phyloP scores from a whole-genome alignment of 2,113 vertebrate genomes.

The Bubo blakistoni region DNA sequence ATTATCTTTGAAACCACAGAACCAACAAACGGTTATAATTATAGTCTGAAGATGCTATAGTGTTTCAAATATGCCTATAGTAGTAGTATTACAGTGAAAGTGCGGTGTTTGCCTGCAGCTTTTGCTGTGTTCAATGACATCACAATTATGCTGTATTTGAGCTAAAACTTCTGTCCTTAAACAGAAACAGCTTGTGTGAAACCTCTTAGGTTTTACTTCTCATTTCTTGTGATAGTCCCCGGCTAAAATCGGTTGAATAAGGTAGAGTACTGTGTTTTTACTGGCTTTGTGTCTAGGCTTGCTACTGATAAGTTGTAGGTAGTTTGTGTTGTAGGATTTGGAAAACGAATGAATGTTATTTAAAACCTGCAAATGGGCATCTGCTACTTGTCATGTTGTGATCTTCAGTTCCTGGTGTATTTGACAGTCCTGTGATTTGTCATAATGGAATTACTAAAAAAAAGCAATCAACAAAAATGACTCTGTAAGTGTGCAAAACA shows the following conservation, averaged over 20 bases:
- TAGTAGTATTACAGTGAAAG: slow-evolving; percentile 57
- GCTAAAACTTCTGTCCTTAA: slow-evolving; percentile 73
- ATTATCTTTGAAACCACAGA: slow-evolving; percentile 70
- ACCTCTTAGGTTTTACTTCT: slow-evolving; percentile 15
- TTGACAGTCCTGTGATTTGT: slow-evolving; percentile 67
- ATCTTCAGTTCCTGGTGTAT: slow-evolving; percentile 69
- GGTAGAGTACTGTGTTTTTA: neutral
- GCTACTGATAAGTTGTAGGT: slow-evolving; percentile 20
- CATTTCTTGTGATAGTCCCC: slow-evolving; percentile 18
- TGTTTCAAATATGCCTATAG: slow-evolving; percentile 68
- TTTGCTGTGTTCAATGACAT: slow-evolving; percentile 67
- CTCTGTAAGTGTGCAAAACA: slow-evolving; percentile 34
- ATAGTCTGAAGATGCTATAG: slow-evolving; percentile 65
- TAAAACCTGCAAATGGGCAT: slow-evolving; percentile 52
- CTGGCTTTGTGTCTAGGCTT: slow-evolving; percentile 49
- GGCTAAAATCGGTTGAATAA: slow-evolving; percentile 48
- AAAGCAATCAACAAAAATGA: slow-evolving; percentile 50
- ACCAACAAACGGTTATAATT: slow-evolving; percentile 72
- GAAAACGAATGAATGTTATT: slow-evolving; percentile 52
- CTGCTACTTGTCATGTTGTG: slow-evolving; percentile 65
- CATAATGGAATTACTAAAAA: slow-evolving; percentile 64
- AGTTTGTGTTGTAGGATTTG: neutral
- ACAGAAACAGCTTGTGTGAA: slow-evolving; percentile 71
- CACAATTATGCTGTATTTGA: slow-evolving; percentile 65
- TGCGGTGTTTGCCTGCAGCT: slow-evolving; percentile 56